Percentiles rank a stretch among this genome's conserved stretches.
These are phyloP conservation scores for Edolisoma coerulescens DNA, from an alignment of 2,113 vertebrate species.

Conservation along the genomic window DNA sequence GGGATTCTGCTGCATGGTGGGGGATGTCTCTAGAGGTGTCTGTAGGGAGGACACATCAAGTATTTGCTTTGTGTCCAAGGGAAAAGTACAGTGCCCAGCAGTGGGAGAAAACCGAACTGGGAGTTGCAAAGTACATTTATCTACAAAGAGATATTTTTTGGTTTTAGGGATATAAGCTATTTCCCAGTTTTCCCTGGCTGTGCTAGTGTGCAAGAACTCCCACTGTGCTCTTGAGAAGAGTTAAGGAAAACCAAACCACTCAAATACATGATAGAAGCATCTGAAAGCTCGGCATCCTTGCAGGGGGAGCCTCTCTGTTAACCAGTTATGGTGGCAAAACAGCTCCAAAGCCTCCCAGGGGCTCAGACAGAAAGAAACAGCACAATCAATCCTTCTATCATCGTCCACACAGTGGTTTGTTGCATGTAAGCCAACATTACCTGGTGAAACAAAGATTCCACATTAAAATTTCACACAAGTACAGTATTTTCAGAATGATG, in stretches of 20 bases:
- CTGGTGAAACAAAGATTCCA: constrained; percentile 47
- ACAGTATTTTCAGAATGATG: constrained; percentile 33
- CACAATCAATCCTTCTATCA: neutral
- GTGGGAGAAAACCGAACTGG: neutral
- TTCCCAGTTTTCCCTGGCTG: neutral
- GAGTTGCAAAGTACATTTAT: neutral
- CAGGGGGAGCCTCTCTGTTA: neutral
- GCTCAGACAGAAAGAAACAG: constrained; percentile 11
- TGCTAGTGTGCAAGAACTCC: neutral
- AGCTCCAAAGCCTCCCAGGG: neutral
- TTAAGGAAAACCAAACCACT: neutral
- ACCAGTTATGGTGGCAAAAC: neutral
- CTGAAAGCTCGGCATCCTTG: neutral
- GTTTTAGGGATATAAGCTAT: neutral
- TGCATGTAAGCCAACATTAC: constrained; percentile 19
- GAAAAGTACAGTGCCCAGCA: neutral
- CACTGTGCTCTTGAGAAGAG: neutral
- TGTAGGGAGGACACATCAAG: neutral
- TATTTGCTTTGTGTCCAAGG: neutral
- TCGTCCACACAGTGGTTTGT: neutral
- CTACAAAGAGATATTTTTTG: neutral
- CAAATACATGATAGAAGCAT: neutral
- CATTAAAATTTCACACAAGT: constrained; percentile 36
- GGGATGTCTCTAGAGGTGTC: neutral
- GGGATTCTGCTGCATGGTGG: neutral